These are phyloP conservation scores for Holacanthus passer DNA, from an alignment of 2,113 vertebrate species.

Conservation along the genomic window DNA sequence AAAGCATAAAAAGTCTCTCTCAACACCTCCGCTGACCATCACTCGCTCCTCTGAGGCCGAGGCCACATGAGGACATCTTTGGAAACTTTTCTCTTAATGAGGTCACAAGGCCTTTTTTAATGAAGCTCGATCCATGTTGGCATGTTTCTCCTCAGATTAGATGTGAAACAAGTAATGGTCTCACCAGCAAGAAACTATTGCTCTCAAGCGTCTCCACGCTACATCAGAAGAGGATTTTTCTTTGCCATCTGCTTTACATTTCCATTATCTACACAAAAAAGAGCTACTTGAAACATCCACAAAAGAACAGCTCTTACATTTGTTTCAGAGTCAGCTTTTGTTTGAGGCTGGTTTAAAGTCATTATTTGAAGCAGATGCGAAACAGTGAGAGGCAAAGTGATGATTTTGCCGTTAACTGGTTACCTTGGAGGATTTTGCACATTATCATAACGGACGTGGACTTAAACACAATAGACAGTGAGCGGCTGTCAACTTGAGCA, in stretches of 20 bases:
- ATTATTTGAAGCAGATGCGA: conserved; percentile 32
- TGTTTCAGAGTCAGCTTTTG: background rate
- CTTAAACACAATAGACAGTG: conserved; percentile 27
- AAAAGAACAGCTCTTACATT: background rate
- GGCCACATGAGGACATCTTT: conserved; percentile 9
- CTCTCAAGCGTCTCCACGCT: conserved; percentile 11
- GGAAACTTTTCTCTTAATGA: conserved; percentile 46
- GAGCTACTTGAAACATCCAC: background rate
- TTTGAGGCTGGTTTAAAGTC: conserved; percentile 19
- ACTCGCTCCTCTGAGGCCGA: background rate
- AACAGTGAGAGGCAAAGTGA: conserved; percentile 4
- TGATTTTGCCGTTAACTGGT: conserved; percentile 33
- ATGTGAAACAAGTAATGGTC: conserved; percentile 26
- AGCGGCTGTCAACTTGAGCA: conserved; percentile 36
- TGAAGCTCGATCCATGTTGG: conserved; percentile 27
- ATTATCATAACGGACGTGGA: conserved; percentile 27
- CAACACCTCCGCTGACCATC: conserved; percentile 38
- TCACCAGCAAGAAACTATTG: background rate
- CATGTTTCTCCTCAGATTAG: conserved; percentile 50
- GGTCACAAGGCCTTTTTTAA: conserved; percentile 36
- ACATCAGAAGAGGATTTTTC: conserved; percentile 6
- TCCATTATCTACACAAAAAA: conserved; percentile 22
- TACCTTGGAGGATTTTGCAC: conserved; percentile 8
- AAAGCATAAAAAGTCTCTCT: conserved; percentile 27
- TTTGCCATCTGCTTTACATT: background rate